Evolutionary conservation across 2,113 vertebrate genomes (phyloP), one percentile per base, ranked within the genome.

Genomic region (Albula glossodonta): DNA sequence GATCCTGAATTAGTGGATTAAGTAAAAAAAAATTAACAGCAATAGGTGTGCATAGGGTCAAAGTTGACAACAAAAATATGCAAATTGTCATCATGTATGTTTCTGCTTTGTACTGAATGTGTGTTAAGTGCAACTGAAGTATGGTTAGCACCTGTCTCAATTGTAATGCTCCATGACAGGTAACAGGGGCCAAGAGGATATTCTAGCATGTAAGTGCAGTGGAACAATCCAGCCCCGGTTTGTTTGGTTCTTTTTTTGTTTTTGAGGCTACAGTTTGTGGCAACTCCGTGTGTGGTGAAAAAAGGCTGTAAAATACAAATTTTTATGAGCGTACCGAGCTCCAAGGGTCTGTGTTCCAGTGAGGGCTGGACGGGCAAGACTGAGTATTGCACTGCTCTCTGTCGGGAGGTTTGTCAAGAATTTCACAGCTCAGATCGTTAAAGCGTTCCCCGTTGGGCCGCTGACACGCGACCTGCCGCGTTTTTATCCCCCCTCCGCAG

Each of bases 281-380:
- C 80, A 53, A 74, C 60, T 81, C 83, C 60, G 74, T 31, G 63
- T 85, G 77, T 11, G 51, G 89, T 82, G 49, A 81, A 77, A 74
- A 41, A 51, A 87, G 82, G 89, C 87, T 80, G 78, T 88, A 91
- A 92, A 86, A 93, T 51, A 89, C 83, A 91, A 95, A 95, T 87
- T 94, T 93, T 97, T 97, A 98, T 91, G 96, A 95, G 94, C 98
- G 96, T 99, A 99, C 98, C 97, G 96, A 96, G 95, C 97, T 99
- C 98, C 98, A 99, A 91, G 97, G 97, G 93, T 97, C 97, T 92
- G 96, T 92, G 89, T 94, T 98, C 98, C 98, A 99, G 80, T 95
- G 95, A 60, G 96, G 95, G 86, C 95, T 96, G 87, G 94, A 95
- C 78, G 96, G 95, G 94, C 98, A 99, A 84, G 95, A 93, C 57